Conservation (phyloP, 2,888 invertebrate species). For the Ormyrus labotus region DNA sequence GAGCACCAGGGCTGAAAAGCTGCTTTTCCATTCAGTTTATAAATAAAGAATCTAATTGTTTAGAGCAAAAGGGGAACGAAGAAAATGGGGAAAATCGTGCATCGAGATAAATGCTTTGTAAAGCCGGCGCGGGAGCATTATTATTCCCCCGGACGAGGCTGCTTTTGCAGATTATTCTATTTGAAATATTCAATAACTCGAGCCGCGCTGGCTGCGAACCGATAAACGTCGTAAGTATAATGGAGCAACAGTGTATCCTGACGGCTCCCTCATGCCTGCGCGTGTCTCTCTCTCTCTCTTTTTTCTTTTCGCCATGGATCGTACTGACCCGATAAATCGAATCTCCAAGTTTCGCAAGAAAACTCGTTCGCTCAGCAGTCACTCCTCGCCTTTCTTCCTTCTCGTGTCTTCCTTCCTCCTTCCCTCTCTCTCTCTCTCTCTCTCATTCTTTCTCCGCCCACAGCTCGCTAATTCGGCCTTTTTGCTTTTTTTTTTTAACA, state of each 20-base stretch:
- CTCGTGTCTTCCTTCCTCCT: neutral
- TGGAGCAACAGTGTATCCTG: conserved; percentile 67
- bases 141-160: neutral
- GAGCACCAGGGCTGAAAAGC: no score
- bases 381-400: conserved; percentile 1
- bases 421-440: neutral
- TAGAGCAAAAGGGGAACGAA: neutral
- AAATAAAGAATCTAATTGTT: neutral
- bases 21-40: neutral
- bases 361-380: conserved; percentile 38
- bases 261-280: neutral
- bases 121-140: neutral
- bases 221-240: conserved; percentile 59
- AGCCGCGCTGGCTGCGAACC: neutral
- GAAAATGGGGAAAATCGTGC: neutral
- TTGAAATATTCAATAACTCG: conserved; percentile 45
- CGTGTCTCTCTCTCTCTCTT: conserved; percentile 4
- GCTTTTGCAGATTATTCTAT: neutral
- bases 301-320: conserved; percentile 2
- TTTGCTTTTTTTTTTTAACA: conserved; percentile 2
- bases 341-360: conserved; percentile 48
- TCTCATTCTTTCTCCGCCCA: conserved; percentile 1
- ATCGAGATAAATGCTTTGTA: no score
- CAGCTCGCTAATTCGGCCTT: neutral
- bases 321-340: conserved; percentile 52